phyloP scores from a whole-genome alignment of 2,113 vertebrate genomes.

The Canis aureus region DNA sequence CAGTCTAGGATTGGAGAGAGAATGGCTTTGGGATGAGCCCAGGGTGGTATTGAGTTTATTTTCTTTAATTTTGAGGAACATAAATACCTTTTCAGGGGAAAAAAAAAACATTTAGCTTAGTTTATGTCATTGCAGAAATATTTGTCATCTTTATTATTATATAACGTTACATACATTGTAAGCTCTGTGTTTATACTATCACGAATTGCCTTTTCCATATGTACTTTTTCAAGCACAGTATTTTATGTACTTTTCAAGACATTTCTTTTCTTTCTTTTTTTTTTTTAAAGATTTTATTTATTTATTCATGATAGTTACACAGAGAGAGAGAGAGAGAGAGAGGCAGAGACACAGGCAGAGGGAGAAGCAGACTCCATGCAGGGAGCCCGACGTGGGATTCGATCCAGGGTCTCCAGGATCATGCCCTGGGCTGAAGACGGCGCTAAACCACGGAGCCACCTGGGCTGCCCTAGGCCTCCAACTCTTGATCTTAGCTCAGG shows the following conservation, averaged over 20 bases:
- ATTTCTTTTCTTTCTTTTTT: neutral
- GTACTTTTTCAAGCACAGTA: neutral
- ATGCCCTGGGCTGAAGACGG: no score
- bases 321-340: no score
- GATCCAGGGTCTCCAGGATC: no score
- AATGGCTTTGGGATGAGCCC: neutral
- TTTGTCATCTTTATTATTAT: neutral
- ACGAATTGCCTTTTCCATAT: slow-evolving; percentile 43
- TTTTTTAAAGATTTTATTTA: no score
- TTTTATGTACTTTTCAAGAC: slow-evolving; percentile 22
- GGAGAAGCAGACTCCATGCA: no score
- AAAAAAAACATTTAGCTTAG: slow-evolving; percentile 30
- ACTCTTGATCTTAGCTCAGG: neutral
- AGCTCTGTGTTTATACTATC: neutral
- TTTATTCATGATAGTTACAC: no score
- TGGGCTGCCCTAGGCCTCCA: neutral
- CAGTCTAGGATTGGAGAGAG: neutral
- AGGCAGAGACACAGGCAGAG: no score
- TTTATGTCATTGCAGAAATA: slow-evolving; percentile 20
- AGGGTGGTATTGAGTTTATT: slow-evolving; percentile 27
- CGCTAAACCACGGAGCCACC: no score
- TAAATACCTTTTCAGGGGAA: slow-evolving; percentile 44
- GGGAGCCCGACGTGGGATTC: no score
- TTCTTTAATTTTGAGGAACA: slow-evolving; percentile 20
- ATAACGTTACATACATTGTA: neutral